These are phyloP conservation scores for Coendou prehensilis DNA, from an alignment of 2,797 vertebrate genomes.

Conservation along the genomic window DNA sequence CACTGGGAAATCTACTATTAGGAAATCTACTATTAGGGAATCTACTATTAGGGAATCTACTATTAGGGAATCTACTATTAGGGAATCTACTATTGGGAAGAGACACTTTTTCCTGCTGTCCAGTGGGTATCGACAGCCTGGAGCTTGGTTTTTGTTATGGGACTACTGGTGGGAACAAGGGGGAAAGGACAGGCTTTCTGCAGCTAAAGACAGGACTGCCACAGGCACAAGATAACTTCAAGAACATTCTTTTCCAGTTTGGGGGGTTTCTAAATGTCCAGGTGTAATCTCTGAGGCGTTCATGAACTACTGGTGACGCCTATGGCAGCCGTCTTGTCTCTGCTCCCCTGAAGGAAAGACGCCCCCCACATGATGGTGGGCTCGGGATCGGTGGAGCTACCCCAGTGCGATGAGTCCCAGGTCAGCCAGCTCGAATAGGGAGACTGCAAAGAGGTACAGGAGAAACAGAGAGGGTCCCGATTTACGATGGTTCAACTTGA, in stretches of 20 bases:
- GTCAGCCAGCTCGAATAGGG: not conserved
- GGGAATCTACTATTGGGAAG: constrained; percentile 80
- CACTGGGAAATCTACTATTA: constrained; percentile 82
- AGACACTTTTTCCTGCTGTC: constrained; percentile 77
- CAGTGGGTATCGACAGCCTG: constrained; percentile 39
- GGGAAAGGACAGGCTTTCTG: not conserved
- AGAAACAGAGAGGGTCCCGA: not conserved
- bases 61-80: constrained; percentile 84
- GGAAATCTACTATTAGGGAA: constrained; percentile 49
- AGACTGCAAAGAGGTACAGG: not conserved
- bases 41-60: constrained; percentile 2
- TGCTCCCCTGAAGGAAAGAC: not conserved
- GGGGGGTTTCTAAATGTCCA: not conserved
- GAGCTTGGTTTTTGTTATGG: constrained; percentile 64
- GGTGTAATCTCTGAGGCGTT: not conserved
- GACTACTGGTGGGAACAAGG: constrained; percentile 5
- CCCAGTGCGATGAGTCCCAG: not conserved
- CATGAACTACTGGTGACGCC: not conserved
- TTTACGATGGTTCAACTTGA: not conserved
- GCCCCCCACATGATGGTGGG: not conserved
- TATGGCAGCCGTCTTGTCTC: not conserved
- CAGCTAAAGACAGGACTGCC: not conserved
- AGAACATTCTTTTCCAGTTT: not conserved
- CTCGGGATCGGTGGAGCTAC: not conserved
- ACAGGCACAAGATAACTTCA: not conserved